Evolutionary conservation across 2,888 invertebrate genomes (phyloP), one percentile per base, ranked within the genome.

Genomic region (Cryptocephalus moraei): DNA sequence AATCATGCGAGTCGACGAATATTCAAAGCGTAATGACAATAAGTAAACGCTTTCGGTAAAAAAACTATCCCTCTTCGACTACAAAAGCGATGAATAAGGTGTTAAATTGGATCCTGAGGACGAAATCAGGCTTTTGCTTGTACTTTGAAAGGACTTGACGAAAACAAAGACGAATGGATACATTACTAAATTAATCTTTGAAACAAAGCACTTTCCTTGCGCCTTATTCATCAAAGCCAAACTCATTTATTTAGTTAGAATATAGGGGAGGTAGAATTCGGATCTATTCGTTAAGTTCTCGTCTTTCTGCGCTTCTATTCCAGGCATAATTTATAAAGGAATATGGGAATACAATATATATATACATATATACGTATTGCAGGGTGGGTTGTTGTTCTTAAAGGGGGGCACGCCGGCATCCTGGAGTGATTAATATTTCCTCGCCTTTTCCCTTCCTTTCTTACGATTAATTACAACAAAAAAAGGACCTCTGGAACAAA

Each of bases 101-200:
- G 55, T 49, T 52, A 53, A 53, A 53, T 55, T 55, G 52, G 53
- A 55, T 50, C 43, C 48, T 39, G 42, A 45, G 49, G 41, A 48
- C 44, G 46, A 51, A 49, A 49, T 51, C 47, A 44, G 43, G 51
- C 58, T 52, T 52, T 49, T 51, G 46, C 51, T 40, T 47, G 49
- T 51, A 56, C 56, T 55, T 57, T 56, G 55, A 56, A 57, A 56
- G 57, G 57, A 58, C 56, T 50, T 50, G 55, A 50, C 51, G 58
- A 63, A 64, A 65, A 67, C 68, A 65, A 65, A 66, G 67, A 67
- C 65, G 65, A 67, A 67, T 67, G 65, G 65, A 62, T 67, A 65
- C 67, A 67, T 68, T 68, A 66, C 66, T 60, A 67, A 67, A 69
- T 69, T 69, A 69, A 69, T 69, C 68, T 69, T 67, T 64, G 67